Evolutionary conservation across 2,888 invertebrate species (phyloP).

Genomic region (Gymnosoma rotundatum): DNA sequence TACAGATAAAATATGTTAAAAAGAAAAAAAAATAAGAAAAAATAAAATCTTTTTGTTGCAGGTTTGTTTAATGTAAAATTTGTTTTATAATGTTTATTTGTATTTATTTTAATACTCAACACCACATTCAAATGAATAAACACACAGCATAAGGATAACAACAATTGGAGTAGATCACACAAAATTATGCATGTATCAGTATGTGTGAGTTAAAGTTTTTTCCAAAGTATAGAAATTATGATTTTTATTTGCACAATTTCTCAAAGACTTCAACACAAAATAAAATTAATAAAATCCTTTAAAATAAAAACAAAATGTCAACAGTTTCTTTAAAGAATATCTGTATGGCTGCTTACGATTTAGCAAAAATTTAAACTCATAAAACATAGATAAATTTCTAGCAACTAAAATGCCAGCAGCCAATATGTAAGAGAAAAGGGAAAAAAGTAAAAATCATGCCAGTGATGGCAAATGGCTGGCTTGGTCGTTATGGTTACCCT

Average conservation of each 20-base stretch:
- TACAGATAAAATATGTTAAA: conserved; percentile 5
- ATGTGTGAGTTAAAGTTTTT: background rate
- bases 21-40: conserved; percentile 20
- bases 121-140: conserved; percentile 14
- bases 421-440: no score
- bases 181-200: conserved; percentile 32
- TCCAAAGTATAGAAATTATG: conserved; percentile 24
- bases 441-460: conserved; percentile 34
- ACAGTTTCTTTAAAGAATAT: conserved; percentile 7
- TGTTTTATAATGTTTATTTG: conserved; percentile 49
- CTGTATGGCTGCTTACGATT: background rate
- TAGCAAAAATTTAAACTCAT: conserved; percentile 38
- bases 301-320: background rate
- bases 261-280: conserved; percentile 9
- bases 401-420: background rate
- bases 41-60: conserved; percentile 49
- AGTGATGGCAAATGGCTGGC: conserved; percentile 37
- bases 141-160: background rate
- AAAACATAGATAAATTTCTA: conserved; percentile 30
- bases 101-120: conserved; percentile 59
- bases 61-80: conserved; percentile 49
- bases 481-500: conserved; percentile 35
- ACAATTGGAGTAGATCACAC: conserved; percentile 18
- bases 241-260: conserved; percentile 31
- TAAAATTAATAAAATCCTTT: background rate